Conservation (phyloP, 1,140 invertebrate genomes). For the Ostrea edulis region DNA sequence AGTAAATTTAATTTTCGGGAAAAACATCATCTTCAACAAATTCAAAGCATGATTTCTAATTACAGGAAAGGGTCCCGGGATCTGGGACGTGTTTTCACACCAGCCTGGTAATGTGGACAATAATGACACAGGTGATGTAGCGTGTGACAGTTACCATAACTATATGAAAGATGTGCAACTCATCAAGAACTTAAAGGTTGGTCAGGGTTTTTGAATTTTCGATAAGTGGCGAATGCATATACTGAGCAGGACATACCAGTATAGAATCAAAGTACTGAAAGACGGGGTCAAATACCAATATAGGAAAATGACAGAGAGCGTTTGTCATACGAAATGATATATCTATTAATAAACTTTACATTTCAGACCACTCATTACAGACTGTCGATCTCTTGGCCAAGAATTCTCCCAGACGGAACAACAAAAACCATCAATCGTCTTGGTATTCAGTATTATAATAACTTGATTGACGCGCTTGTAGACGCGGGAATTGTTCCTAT, state of each 20-base stretch:
- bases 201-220: background rate
- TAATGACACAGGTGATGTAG: slow-evolving; percentile 82
- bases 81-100: slow-evolving; percentile 83
- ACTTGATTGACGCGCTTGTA: slow-evolving; percentile 70
- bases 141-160: slow-evolving; percentile 86
- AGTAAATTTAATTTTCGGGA: background rate
- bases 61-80: slow-evolving; percentile 72
- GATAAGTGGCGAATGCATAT: too few species aligned
- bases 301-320: too few species aligned
- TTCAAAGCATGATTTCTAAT: background rate
- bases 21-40: background rate
- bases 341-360: too few species aligned
- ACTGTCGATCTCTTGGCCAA: slow-evolving; percentile 75
- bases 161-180: slow-evolving; percentile 85
- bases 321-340: too few species aligned
- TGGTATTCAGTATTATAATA: slow-evolving; percentile 72
- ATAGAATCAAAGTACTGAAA: too few species aligned
- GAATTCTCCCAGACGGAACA: slow-evolving; percentile 71
- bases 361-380: slow-evolving; percentile 72
- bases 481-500: slow-evolving; percentile 70
- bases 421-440: slow-evolving; percentile 53
- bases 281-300: too few species aligned
- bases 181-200: slow-evolving; percentile 80
- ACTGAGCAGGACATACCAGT: too few species aligned
- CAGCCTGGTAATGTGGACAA: slow-evolving; percentile 80